Evolutionary conservation across 2,113 vertebrate genomes (phyloP).

Genomic region (Oplegnathus fasciatus): DNA sequence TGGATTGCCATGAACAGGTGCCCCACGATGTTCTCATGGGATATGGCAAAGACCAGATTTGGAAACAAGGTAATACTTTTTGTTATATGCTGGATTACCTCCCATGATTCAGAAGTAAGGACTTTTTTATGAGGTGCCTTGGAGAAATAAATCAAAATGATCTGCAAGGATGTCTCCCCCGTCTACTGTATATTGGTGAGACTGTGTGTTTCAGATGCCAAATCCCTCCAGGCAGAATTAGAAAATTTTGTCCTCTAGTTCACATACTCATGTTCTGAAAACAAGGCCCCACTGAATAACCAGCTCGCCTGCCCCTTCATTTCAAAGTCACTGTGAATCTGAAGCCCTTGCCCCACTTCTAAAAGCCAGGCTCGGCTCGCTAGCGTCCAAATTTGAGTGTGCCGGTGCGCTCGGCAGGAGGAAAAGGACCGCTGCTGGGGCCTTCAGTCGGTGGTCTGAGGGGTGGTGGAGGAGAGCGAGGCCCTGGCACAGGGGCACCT

Average conservation of each 20-base stretch:
- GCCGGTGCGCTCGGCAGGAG: conserved; percentile 78
- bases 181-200: conserved; percentile 43
- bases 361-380: conserved; percentile 26
- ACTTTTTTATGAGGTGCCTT: conserved; percentile 55
- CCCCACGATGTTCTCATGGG: conserved; percentile 40
- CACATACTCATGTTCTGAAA: conserved; percentile 56
- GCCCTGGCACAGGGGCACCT: conserved; percentile 67
- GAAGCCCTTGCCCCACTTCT: conserved; percentile 43
- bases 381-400: conserved; percentile 87
- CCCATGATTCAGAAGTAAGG: conserved; percentile 36
- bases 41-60: conserved; percentile 50
- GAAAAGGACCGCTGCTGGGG: conserved; percentile 69
- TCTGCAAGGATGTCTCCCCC: conserved; percentile 34
- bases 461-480: conserved; percentile 77
- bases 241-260: conserved; percentile 46
- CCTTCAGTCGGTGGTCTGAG: conserved; percentile 79
- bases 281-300: conserved; percentile 70
- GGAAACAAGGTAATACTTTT: conserved; percentile 47
- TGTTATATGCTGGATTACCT: conserved; percentile 48
- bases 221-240: conserved; percentile 54
- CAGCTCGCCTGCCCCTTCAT: conserved; percentile 69
- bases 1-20: conserved; percentile 53
- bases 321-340: conserved; percentile 56
- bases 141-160: conserved; percentile 52
- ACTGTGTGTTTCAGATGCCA: conserved; percentile 42